Evolutionary conservation across 2,113 vertebrate genomes (phyloP).

Genomic region (Oceanites oceanicus): DNA sequence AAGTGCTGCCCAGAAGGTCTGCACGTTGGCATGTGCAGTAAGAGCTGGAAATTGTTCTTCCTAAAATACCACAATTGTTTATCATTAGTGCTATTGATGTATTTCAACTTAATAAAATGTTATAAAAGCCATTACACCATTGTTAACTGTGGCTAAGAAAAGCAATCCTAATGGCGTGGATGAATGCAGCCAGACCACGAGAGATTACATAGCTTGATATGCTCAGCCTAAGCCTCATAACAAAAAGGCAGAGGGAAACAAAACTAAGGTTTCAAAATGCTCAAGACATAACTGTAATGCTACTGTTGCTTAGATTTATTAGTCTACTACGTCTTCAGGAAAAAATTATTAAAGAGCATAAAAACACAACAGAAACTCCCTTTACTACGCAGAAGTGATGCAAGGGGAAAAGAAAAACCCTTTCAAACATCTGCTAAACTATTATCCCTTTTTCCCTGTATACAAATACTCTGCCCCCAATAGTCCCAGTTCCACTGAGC

Average conservation of each 20-base stretch:
- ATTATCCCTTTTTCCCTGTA: background rate
- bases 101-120: slow-evolving; percentile 60
- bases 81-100: slow-evolving; percentile 21
- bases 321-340: background rate
- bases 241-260: background rate
- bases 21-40: background rate
- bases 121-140: slow-evolving; percentile 13
- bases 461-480: background rate
- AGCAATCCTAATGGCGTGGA: slow-evolving; percentile 32
- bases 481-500: background rate
- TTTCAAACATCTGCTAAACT: background rate
- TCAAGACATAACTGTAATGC: background rate
- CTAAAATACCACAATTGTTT: slow-evolving; percentile 43
- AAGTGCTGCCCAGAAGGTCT: background rate
- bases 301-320: background rate
- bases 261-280: background rate
- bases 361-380: background rate
- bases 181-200: slow-evolving; percentile 12
- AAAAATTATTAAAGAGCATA: background rate
- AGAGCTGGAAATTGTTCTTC: slow-evolving; percentile 20
- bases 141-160: slow-evolving; percentile 55
- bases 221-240: background rate
- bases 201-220: slow-evolving; percentile 2
- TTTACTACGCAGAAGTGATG: background rate
- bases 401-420: background rate